Evolutionary conservation across 37 sponge, comb jelly and placozoan genomes (phyloP).

Genomic region (Haliclona indistincta): DNA sequence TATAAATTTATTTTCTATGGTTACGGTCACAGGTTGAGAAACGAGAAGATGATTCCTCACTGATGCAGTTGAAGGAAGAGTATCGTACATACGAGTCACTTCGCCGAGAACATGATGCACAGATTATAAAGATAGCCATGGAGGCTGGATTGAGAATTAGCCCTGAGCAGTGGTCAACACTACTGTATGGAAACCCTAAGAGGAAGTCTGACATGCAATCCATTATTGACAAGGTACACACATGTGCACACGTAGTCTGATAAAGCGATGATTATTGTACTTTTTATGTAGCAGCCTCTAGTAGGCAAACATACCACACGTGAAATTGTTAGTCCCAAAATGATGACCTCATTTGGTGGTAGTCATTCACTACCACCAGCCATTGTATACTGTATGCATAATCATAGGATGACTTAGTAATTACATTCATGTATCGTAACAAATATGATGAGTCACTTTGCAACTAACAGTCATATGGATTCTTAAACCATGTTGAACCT

Average conservation of each 20-base stretch:
- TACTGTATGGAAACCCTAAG: slow-evolving; percentile 82
- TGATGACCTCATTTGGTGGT: too few species aligned
- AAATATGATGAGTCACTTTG: too few species aligned
- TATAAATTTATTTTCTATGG: neutral
- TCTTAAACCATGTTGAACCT: neutral
- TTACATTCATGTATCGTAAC: too few species aligned
- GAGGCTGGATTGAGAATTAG: slow-evolving; percentile 92
- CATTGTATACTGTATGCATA: too few species aligned
- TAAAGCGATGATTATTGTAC: too few species aligned
- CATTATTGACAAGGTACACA: slow-evolving; percentile 92
- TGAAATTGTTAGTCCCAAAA: too few species aligned
- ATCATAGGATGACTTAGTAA: too few species aligned
- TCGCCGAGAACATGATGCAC: slow-evolving; percentile 89
- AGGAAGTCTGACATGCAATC: slow-evolving; percentile 98
- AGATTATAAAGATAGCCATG: slow-evolving; percentile 94
- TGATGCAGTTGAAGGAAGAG: slow-evolving; percentile 97
- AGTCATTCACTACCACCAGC: too few species aligned
- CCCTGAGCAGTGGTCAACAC: slow-evolving; percentile 93
- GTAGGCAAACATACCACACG: too few species aligned
- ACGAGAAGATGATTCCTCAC: slow-evolving; percentile 89
- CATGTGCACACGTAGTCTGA: too few species aligned
- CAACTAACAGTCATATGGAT: neutral
- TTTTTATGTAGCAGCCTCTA: too few species aligned
- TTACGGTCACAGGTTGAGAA: slow-evolving; percentile 80
- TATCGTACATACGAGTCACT: slow-evolving; percentile 84